Percentiles rank a stretch among this genome's conserved stretches.
Evolutionary conservation across 2,888 invertebrate species (phyloP).

Genomic region (Mythimna ferrago): DNA sequence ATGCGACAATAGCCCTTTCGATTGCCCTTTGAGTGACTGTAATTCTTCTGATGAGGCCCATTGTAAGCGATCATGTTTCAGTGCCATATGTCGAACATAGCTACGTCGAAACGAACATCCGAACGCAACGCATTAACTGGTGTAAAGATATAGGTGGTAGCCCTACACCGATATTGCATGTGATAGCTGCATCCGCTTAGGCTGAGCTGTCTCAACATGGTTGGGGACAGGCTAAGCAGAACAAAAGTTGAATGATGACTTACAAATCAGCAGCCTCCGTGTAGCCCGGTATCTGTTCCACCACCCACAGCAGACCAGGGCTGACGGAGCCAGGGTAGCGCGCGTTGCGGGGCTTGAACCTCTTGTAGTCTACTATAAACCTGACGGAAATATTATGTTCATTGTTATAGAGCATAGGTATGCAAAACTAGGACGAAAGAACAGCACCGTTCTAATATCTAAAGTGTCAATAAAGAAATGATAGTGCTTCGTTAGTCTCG

Average conservation of each 20-base stretch:
- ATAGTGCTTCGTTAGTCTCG: neutral
- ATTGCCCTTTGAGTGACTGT: too few relatives aligned
- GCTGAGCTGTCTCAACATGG: too few relatives aligned
- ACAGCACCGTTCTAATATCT: neutral
- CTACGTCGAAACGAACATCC: too few relatives aligned
- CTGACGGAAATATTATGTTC: conserved; percentile 61
- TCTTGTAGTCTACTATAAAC: conserved; percentile 92
- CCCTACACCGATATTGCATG: too few relatives aligned
- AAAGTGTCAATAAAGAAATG: neutral
- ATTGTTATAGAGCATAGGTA: neutral
- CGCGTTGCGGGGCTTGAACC: conserved; percentile 85
- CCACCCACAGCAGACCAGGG: conserved; percentile 90
- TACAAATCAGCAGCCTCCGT: conserved; percentile 81
- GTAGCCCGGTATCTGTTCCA: conserved; percentile 91
- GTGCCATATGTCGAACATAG: too few relatives aligned
- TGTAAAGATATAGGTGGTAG: too few relatives aligned
- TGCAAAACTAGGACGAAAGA: neutral
- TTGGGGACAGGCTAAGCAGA: too few relatives aligned
- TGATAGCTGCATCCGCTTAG: too few relatives aligned
- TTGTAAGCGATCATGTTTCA: too few relatives aligned
- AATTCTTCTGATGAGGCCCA: too few relatives aligned
- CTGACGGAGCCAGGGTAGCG: conserved; percentile 63
- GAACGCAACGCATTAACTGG: too few relatives aligned
- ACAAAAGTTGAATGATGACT: conserved; percentile 45
- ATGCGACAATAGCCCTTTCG: too few relatives aligned